Conservation (phyloP, 2,888 invertebrate species). For the Zaprionus obscuricornis region DNA sequence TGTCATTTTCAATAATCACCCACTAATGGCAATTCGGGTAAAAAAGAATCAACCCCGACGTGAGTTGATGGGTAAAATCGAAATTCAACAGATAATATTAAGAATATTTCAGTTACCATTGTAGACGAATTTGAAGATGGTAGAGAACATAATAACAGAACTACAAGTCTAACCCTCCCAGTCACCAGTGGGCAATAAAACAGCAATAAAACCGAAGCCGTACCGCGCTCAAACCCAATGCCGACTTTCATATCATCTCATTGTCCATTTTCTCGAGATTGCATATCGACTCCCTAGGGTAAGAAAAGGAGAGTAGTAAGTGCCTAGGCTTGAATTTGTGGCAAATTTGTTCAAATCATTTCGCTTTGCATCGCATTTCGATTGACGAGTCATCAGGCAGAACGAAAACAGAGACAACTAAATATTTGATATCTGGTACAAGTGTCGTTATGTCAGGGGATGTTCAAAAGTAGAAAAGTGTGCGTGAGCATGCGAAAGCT, state of each 20-base stretch:
- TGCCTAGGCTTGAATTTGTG: slow-evolving; percentile 54
- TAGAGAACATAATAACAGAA: background rate
- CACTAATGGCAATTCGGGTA: slow-evolving; percentile 37
- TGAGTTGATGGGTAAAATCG: background rate
- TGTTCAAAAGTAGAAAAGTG: too few relatives aligned
- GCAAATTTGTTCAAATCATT: slow-evolving; percentile 58
- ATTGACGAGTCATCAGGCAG: slow-evolving; percentile 24
- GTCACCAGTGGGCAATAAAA: slow-evolving; percentile 42
- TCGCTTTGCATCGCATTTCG: slow-evolving; percentile 6
- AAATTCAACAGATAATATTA: slow-evolving; percentile 21
- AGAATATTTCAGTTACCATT: slow-evolving; percentile 23
- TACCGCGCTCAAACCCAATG: slow-evolving; percentile 15
- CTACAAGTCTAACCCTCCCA: background rate
- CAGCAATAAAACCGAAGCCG: slow-evolving; percentile 34
- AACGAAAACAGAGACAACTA: slow-evolving; percentile 26
- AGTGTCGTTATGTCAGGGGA: slow-evolving; percentile 24
- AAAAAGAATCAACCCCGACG: slow-evolving; percentile 13
- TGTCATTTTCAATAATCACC: slow-evolving; percentile 53
- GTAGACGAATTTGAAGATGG: too few relatives aligned
- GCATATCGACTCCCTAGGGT: slow-evolving; percentile 51
- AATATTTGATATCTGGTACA: slow-evolving; percentile 27
- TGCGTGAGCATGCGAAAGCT: slow-evolving; percentile 33
- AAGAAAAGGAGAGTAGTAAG: slow-evolving; percentile 26
- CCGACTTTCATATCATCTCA: background rate
- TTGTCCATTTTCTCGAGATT: slow-evolving; percentile 37